Percentiles rank a stretch among this genome's conserved stretches.
Evolutionary conservation across 1,140 invertebrate species (phyloP).

Genomic region (Triops longicaudatus): DNA sequence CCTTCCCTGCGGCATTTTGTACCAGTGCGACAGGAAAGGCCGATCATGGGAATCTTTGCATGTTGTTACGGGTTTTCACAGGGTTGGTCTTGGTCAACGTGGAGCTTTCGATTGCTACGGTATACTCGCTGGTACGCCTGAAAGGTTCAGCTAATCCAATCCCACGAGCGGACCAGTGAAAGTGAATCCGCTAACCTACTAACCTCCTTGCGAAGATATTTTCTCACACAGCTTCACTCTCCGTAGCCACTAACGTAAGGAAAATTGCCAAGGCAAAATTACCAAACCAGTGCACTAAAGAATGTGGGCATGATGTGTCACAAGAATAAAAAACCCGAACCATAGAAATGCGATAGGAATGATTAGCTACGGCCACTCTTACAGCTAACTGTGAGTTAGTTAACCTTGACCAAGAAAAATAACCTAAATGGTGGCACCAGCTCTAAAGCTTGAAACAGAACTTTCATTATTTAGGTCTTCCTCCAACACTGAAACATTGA

Average conservation of each 20-base stretch:
- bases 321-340: too few species aligned
- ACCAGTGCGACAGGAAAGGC: neutral
- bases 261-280: neutral
- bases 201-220: neutral
- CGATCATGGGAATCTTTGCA: neutral
- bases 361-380: too few species aligned
- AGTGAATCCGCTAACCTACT: neutral
- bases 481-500: too few species aligned
- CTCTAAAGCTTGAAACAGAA: too few species aligned
- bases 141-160: neutral
- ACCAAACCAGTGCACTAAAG: neutral
- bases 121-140: neutral
- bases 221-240: neutral
- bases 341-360: too few species aligned
- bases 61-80: neutral
- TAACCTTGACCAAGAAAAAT: too few species aligned
- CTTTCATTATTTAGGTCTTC: too few species aligned
- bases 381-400: too few species aligned
- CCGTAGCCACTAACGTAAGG: neutral
- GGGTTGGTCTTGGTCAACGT: neutral
- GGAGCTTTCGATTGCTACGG: neutral
- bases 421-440: too few species aligned
- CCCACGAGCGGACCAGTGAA: neutral
- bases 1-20: neutral
- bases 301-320: neutral